These are phyloP conservation scores for Hanleya hanleyi DNA, from an alignment of 2,888 invertebrate genomes.

Conservation along the genomic window DNA sequence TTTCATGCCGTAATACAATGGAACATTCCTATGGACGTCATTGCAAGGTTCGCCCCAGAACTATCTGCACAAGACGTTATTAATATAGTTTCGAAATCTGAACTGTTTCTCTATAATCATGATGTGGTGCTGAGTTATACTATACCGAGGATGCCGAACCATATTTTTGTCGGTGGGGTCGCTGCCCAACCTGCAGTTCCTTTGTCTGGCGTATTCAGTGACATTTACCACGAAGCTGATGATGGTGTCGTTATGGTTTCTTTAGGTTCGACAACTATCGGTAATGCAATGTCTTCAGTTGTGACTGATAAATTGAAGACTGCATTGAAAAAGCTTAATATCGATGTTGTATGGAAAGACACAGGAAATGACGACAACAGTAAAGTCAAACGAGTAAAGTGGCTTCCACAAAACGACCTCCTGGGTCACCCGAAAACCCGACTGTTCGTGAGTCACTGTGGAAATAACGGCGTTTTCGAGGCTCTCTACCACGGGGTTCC, in stretches of 20 bases:
- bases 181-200: conserved; percentile 26
- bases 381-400: conserved; percentile 29
- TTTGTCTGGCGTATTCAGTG: conserved; percentile 32
- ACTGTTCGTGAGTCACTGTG: conserved; percentile 55
- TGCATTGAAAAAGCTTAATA: background rate
- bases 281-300: background rate
- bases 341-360: background rate
- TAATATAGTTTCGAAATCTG: conserved; percentile 19
- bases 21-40: conserved; percentile 27
- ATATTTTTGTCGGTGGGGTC: conserved; percentile 41
- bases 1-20: conserved; percentile 15
- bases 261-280: conserved; percentile 39
- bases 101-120: conserved; percentile 35
- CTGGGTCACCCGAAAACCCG: conserved; percentile 44
- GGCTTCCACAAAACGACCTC: conserved; percentile 54
- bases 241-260: conserved; percentile 46
- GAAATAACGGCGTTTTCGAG: conserved; percentile 49
- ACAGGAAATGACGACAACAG: background rate
- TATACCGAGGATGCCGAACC: conserved; percentile 36
- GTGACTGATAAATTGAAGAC: background rate
- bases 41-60: conserved; percentile 35
- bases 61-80: conserved; percentile 14
- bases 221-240: conserved; percentile 34
- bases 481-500: conserved; percentile 53
- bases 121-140: conserved; percentile 43